Percentiles rank a stretch among this genome's conserved stretches.
Conservation (phyloP, 2,797 vertebrate species). For the Spondyliosoma cantharus region DNA sequence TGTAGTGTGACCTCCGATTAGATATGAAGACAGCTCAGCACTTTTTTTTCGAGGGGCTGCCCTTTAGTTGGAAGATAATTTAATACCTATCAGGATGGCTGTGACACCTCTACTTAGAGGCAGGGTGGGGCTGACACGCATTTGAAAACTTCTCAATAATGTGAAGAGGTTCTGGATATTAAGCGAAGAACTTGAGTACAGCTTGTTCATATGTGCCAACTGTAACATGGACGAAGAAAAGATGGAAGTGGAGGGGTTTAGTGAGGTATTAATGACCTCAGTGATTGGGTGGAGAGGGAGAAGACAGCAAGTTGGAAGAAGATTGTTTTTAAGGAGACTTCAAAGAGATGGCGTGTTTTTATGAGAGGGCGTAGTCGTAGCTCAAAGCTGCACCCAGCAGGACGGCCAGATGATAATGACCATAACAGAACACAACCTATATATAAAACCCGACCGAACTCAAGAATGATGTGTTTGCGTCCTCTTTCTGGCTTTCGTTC, state of each 20-base stretch:
- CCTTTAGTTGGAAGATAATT: conserved; percentile 58
- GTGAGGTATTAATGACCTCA: conserved; percentile 55
- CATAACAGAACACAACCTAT: conserved; percentile 48
- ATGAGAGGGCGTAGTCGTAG: conserved; percentile 53
- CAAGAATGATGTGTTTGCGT: conserved; percentile 43
- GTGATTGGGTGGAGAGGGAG: conserved; percentile 37
- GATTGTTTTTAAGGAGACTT: conserved; percentile 52
- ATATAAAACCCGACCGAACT: conserved; percentile 34
- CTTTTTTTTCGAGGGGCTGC: conserved; percentile 52
- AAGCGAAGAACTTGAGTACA: conserved; percentile 16
- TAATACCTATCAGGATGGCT: conserved; percentile 46
- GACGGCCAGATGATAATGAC: conserved; percentile 66
- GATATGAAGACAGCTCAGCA: conserved; percentile 57
- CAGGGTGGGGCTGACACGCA: conserved; percentile 15
- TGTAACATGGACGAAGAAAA: conserved; percentile 20
- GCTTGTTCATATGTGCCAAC: conserved; percentile 39
- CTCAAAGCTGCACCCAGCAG: conserved; percentile 58
- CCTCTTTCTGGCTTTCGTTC: conserved; percentile 33
- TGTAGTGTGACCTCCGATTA: conserved; percentile 52
- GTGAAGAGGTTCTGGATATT: conserved; percentile 6
- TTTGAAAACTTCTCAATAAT: not conserved
- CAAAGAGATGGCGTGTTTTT: conserved; percentile 61
- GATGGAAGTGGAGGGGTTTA: not conserved
- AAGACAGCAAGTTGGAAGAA: conserved; percentile 53
- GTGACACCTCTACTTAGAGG: conserved; percentile 54